Percentiles rank a stretch among this genome's conserved stretches.
Conservation (phyloP, 30 jellyfish, hydroid and myxozoan genomes). For the Hydractinia symbiolongicarpus region DNA sequence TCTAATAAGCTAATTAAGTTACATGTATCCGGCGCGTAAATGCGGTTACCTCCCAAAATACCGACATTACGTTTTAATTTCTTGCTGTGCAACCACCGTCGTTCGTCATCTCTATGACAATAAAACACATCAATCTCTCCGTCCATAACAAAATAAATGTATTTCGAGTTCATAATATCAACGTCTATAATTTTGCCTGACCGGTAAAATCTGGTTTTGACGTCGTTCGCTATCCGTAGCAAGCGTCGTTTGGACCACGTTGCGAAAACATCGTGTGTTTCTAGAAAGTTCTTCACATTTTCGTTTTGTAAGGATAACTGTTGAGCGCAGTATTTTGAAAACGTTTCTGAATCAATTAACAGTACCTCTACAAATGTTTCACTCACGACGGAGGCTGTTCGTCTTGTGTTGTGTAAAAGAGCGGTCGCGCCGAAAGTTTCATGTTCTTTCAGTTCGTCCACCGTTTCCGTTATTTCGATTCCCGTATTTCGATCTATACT, state of each 20-base stretch:
- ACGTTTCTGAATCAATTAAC: constrained; percentile 9
- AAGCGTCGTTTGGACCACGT: constrained; percentile 7
- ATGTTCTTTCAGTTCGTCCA: neutral
- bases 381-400: constrained; percentile 25
- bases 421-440: constrained; percentile 10
- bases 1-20: neutral
- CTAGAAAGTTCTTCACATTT: neutral
- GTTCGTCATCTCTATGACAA: neutral
- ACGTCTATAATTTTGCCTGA: neutral
- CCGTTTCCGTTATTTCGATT: constrained; percentile 17
- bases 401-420: constrained; percentile 1
- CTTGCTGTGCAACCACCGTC: constrained; percentile 13
- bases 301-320: neutral
- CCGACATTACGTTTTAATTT: constrained; percentile 12
- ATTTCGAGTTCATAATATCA: neutral
- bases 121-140: constrained; percentile 13
- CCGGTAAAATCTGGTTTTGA: constrained; percentile 2
- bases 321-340: neutral
- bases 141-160: neutral
- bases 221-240: constrained; percentile 6
- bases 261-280: constrained; percentile 5
- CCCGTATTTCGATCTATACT: constrained; percentile 10
- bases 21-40: constrained; percentile 23
- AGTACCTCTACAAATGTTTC: constrained; percentile 15
- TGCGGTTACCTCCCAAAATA: constrained; percentile 13